A percentile compares a stretch with the other conserved stretches of the same genome.
These are phyloP conservation scores for Ginglymostoma cirratum DNA, from an alignment of 2,113 vertebrate genomes.

Conservation along the genomic window DNA sequence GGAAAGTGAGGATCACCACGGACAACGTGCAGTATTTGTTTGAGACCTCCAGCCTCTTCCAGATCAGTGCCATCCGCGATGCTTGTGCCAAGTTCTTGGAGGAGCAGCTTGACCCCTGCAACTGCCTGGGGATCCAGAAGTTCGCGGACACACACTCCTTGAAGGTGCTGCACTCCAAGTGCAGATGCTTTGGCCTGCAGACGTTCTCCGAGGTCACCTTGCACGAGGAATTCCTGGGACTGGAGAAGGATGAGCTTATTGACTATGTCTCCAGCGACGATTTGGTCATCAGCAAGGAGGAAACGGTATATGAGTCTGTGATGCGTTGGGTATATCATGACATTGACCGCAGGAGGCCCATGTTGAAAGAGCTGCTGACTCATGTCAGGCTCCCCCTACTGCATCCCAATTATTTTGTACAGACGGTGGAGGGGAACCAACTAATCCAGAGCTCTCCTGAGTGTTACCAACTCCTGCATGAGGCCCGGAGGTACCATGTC, in stretches of 20 bases:
- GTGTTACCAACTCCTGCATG: constrained; percentile 91
- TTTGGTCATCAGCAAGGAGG: constrained; percentile 80
- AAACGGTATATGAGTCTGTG: constrained; percentile 88
- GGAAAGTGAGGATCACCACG: constrained; percentile 88
- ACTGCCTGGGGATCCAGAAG: constrained; percentile 92
- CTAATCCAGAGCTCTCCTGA: constrained; percentile 91
- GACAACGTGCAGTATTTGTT: constrained; percentile 96
- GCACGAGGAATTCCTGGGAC: constrained; percentile 86
- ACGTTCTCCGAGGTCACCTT: constrained; percentile 83
- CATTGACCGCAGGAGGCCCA: constrained; percentile 69
- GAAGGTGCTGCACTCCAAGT: constrained; percentile 84
- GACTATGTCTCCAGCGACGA: constrained; percentile 87
- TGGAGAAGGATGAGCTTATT: constrained; percentile 84
- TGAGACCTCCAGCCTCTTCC: constrained; percentile 93
- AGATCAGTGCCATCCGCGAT: constrained; percentile 81
- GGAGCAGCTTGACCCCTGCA: constrained; percentile 93
- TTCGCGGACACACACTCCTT: constrained; percentile 89
- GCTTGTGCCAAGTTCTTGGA: constrained; percentile 96
- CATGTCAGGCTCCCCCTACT: constrained; percentile 86
- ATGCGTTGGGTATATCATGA: constrained; percentile 93
- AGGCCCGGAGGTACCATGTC: constrained; percentile 91
- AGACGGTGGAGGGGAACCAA: constrained; percentile 93
- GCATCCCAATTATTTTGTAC: constrained; percentile 97
- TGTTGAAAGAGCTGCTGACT: constrained; percentile 80
- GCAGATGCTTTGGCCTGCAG: constrained; percentile 77